A percentile compares a stretch with the other conserved stretches of the same genome.
phyloP scores from a whole-genome alignment of 2,797 vertebrate species.

The Thunnus albacares region DNA sequence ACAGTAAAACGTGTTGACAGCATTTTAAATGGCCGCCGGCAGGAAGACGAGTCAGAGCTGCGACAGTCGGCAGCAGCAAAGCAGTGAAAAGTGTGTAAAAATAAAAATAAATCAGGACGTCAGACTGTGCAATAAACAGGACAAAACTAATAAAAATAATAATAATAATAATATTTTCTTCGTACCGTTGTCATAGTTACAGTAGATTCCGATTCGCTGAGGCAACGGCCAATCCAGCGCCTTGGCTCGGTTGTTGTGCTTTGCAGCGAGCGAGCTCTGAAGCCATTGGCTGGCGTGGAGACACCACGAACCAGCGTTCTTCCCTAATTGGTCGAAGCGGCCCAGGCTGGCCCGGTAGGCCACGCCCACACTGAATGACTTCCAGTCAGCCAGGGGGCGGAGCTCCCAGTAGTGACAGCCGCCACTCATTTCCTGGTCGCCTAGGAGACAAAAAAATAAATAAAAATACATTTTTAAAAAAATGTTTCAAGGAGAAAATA shows the following conservation, averaged over 20 bases:
- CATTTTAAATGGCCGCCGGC: too few species aligned
- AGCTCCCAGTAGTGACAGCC: constrained; percentile 96
- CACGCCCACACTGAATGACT: constrained; percentile 93
- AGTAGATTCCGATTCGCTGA: constrained; percentile 93
- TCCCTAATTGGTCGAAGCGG: constrained; percentile 96
- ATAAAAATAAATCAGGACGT: not conserved
- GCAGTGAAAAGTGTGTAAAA: not conserved
- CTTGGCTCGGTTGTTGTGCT: constrained; percentile 96
- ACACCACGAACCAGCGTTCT: constrained; percentile 93
- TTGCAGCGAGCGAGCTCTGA: constrained; percentile 91
- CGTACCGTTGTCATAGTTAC: constrained; percentile 93
- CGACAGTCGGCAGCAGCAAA: too few species aligned
- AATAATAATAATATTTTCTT: too few species aligned
- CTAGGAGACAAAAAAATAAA: constrained; percentile 70
- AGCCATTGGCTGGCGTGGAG: constrained; percentile 95
- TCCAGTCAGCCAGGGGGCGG: constrained; percentile 92
- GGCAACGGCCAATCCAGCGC: constrained; percentile 89
- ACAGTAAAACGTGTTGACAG: too few species aligned
- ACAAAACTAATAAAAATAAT: too few species aligned
- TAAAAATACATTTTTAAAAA: not conserved
- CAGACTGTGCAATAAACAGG: too few species aligned
- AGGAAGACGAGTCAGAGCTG: too few species aligned
- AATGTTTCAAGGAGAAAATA: not conserved
- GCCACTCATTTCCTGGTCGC: constrained; percentile 89
- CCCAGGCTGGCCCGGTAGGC: constrained; percentile 89